Percentiles rank a stretch among this genome's conserved stretches.
These are phyloP conservation scores for Catharus ustulatus DNA, from an alignment of 2,797 vertebrate genomes.

Conservation along the genomic window DNA sequence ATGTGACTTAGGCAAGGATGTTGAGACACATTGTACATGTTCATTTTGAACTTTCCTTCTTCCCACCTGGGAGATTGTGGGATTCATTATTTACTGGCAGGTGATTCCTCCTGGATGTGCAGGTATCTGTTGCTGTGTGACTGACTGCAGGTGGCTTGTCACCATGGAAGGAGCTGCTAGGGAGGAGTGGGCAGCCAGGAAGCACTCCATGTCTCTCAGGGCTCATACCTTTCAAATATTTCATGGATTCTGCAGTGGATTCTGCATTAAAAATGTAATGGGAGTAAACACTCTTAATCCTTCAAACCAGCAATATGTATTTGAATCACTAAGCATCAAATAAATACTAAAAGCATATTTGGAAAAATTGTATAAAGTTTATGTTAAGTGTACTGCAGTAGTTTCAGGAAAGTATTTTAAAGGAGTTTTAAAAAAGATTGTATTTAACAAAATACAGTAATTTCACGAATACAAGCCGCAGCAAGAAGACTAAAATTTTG, in stretches of 20 bases:
- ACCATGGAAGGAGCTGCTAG: rapidly evolving
- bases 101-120: neutral
- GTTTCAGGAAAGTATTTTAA: neutral
- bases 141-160: neutral
- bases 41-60: neutral
- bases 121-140: neutral
- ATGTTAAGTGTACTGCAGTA: neutral
- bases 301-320: neutral
- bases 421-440: neutral
- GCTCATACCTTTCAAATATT: neutral
- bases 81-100: neutral
- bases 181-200: neutral
- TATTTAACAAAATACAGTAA: neutral
- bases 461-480: no score
- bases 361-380: neutral
- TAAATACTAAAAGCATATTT: neutral
- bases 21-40: neutral
- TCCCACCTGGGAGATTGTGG: neutral
- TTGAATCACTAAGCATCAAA: neutral
- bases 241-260: neutral
- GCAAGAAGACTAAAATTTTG: no score
- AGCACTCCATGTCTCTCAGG: rapidly evolving
- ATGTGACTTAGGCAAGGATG: neutral
- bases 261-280: neutral
- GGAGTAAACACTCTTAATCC: neutral